Base-by-base conservation (phyloP, 2,888 invertebrate species). In the Hipparchia sbordonii region DNA sequence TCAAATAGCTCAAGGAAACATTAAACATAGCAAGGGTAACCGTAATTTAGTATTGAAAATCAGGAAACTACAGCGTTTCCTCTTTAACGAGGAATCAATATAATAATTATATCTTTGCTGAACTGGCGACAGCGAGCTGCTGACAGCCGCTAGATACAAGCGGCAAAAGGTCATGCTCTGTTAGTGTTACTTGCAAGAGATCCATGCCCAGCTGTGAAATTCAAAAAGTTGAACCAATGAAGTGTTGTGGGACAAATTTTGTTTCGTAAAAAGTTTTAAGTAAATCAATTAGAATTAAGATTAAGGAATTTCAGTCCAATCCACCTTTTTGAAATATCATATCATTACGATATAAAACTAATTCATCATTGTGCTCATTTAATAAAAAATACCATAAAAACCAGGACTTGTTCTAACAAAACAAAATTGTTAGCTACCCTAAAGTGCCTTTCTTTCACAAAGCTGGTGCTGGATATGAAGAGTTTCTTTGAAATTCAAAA, bases 401-500 rank as follows among this genome's bases (percentile, higher is more conserved):
- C 13, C 51, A 12, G 51, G 33, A 65, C 4, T 0, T 8, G 51
- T 65, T 12, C 51, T 5, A 33, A 33, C 48, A 65, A 65, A 65
- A 65, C 51, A 13, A 10, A 0, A 2, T 6, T 51, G 0, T 12
- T 65, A 33, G 52, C 48, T 6, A 51, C 23, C 65, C 65, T 51
- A 61, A 12, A 45, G 45, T 12, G 48, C 23, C 46, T 39, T 62
- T 48, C 48, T 13, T 23, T n/a, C 48, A 48, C 8, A 23, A 65
- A 33, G 33, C 52, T 23, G 65, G 23, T 52, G 23, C 51, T 23
- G 51, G 23, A 65, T 65, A 33, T 65, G 33, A 23, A 65, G 33
- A 10, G 51, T 33, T 63, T 51, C 65, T 51, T 65, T 65, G 65
- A 65, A 65, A 52, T 51, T 51, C 52, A 65, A 52, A 65, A 48